Base-by-base conservation (phyloP, 2,113 vertebrate species). In the Tor tambroides region DNA sequence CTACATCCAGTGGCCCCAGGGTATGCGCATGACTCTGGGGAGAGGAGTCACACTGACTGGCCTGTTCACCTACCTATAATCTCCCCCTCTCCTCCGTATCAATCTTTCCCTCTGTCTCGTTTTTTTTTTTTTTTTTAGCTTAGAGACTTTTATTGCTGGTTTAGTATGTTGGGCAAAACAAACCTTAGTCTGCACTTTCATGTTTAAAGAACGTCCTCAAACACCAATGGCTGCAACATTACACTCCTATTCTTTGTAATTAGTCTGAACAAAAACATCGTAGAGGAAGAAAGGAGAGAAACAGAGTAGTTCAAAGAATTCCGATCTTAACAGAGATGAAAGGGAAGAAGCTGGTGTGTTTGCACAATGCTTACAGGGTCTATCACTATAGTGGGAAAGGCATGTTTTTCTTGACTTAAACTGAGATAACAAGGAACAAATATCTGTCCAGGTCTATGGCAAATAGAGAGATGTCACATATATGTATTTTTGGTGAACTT, bases 121-220 rank as follows among this genome's bases (percentile, higher is more conserved):
- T 71, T 17, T 51, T 35, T 35, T 35, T 35, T 41, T 41, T 41
- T 41, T 51, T 59, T 89, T 89, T 46, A 69, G 75, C 89, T 91
- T 89, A 67, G 80, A 90, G 84, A 85, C 87, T 91, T 94, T 92
- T 93, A 93, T 92, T 91, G 91, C 88, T 17, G 85, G 87, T 85
- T 91, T 88, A 89, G 90, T 56, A 82, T 84, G 82, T n/a, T 26
- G 30, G 30, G 46, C 67, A 90, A 89, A 88, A 79, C 84, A 83
- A 88, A 89, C 85, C 67, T 86, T 83, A 83, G 26, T 59, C 91
- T 21, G 78, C 77, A 87, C 94, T 94, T 94, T 95, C 91, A 94
- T 92, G 93, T 93, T 93, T 91, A 92, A 93, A 94, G 93, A 81
- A 72, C 88, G 82, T 93, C 89, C 92, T 93, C 92, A 94, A 94